Conservation (phyloP, 2,797 vertebrate species). For the Tragopan temminckii region DNA sequence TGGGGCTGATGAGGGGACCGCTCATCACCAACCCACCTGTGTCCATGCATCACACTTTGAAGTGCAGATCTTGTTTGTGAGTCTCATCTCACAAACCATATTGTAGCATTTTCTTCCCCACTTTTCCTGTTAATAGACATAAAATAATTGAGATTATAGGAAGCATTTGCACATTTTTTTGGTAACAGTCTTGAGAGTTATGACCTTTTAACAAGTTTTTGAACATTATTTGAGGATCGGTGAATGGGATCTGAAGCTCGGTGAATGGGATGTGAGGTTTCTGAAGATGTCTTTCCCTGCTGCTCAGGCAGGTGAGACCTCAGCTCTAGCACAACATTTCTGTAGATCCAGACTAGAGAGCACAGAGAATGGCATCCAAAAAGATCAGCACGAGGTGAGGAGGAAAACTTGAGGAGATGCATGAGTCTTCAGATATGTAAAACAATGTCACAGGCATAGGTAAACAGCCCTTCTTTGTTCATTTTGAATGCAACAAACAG, state of each 20-base stretch:
- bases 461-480: not conserved
- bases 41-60: not conserved
- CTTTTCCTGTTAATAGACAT: not conserved
- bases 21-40: not conserved
- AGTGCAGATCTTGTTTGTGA: not conserved
- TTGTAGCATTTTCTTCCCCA: not conserved
- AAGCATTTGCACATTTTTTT: not conserved
- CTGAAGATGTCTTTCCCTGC: not conserved
- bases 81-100: not conserved
- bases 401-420: not conserved
- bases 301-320: not conserved
- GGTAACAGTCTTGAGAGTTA: not conserved
- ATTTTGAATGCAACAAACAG: not conserved
- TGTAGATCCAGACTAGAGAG: not conserved
- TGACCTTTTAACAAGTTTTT: not conserved
- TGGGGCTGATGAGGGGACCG: not conserved
- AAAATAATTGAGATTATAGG: not conserved
- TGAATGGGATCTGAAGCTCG: not conserved
- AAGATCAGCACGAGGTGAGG: not conserved
- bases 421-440: not conserved
- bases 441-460: not conserved
- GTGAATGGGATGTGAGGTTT: not conserved
- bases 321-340: fast-evolving
- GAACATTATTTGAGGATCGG: not conserved
- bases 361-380: not conserved